Evolutionary conservation across 2,888 invertebrate genomes (phyloP).

Genomic region (Amaurobius ferox): DNA sequence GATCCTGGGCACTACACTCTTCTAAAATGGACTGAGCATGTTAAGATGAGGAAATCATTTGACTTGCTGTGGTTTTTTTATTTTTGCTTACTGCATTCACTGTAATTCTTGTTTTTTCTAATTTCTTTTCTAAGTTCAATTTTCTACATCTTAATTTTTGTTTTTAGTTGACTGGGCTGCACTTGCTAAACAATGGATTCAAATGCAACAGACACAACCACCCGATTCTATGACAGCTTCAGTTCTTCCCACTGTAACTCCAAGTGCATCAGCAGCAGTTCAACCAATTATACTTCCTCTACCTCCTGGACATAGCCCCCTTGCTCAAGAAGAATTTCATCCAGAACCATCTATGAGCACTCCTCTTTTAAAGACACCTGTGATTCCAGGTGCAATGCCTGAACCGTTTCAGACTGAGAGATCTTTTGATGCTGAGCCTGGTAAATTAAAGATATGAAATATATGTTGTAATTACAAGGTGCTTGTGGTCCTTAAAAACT

Average conservation of each 20-base stretch:
- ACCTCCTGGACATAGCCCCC: constrained; percentile 10
- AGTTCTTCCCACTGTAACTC: constrained; percentile 78
- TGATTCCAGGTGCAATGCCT: constrained; percentile 10
- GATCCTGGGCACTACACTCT: too few relatives aligned
- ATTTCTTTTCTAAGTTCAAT: too few relatives aligned
- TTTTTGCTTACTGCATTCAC: too few relatives aligned
- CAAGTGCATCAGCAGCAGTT: constrained; percentile 24
- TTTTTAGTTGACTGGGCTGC: constrained; percentile 94
- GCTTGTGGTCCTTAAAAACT: too few relatives aligned
- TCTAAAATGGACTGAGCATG: too few relatives aligned
- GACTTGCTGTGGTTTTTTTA: too few relatives aligned
- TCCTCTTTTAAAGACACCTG: constrained; percentile 21
- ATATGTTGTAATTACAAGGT: too few relatives aligned
- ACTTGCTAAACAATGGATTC: constrained; percentile 97
- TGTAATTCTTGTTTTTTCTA: too few relatives aligned
- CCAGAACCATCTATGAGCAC: constrained; percentile 13
- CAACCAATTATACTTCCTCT: neutral
- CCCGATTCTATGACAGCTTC: constrained; percentile 79
- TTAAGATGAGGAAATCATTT: too few relatives aligned
- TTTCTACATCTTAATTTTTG: too few relatives aligned
- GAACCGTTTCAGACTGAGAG: constrained; percentile 52
- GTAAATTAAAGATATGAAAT: constrained; percentile 21
- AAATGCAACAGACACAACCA: constrained; percentile 85
- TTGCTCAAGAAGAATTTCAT: constrained; percentile 46
- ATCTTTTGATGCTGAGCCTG: constrained; percentile 38